These are phyloP conservation scores for Fundulus diaphanus DNA, from an alignment of 2,797 vertebrate genomes.

Conservation along the genomic window DNA sequence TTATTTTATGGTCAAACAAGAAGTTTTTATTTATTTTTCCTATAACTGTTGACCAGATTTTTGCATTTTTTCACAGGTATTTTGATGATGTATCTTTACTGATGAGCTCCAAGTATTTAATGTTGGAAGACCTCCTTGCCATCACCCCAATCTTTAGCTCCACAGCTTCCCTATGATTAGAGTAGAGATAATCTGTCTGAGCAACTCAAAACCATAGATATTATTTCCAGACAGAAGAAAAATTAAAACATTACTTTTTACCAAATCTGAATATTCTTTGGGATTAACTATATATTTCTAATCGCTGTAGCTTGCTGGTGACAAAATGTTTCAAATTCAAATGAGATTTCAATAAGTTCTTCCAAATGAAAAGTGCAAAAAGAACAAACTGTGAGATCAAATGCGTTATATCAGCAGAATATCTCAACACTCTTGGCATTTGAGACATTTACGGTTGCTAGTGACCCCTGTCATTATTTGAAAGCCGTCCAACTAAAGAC, in stretches of 20 bases:
- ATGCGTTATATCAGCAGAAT: background rate
- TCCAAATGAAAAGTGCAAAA: background rate
- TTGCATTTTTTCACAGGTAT: no score
- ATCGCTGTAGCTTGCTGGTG: background rate
- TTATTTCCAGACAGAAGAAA: no score
- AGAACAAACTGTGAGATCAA: background rate
- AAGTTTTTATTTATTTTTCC: background rate
- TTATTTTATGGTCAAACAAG: background rate
- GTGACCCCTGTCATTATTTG: background rate
- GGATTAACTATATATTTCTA: background rate
- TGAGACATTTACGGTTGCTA: background rate
- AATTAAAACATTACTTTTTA: no score
- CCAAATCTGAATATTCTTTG: no score
- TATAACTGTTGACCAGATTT: no score
- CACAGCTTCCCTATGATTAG: background rate
- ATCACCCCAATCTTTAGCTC: background rate
- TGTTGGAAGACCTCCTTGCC: background rate
- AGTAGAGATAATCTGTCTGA: no score
- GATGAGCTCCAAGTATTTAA: background rate
- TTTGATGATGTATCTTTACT: no score
- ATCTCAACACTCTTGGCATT: background rate
- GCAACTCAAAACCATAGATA: no score
- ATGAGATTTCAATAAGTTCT: background rate
- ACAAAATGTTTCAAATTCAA: background rate
- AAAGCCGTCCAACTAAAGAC: background rate